Percentiles rank a stretch among this genome's conserved stretches.
phyloP scores from a whole-genome alignment of 2,888 invertebrate genomes.

The Ectemnius lituratus region DNA sequence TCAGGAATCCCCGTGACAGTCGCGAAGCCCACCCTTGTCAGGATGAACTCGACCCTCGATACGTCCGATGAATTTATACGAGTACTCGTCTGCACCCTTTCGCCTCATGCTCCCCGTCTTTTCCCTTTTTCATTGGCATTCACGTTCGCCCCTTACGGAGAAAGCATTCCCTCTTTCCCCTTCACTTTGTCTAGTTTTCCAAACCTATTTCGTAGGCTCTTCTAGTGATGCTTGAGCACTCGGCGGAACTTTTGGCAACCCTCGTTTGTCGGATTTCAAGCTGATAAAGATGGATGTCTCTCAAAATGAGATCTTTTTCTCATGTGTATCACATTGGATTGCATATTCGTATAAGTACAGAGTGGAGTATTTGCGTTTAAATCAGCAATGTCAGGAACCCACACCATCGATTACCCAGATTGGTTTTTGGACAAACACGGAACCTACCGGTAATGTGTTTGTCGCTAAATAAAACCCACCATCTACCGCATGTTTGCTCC shows the following conservation, averaged over 20 bases:
- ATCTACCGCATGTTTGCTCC: too few relatives aligned
- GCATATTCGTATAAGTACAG: too few relatives aligned
- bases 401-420: too few relatives aligned
- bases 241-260: constrained; percentile 53
- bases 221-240: constrained; percentile 46
- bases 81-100: constrained; percentile 33
- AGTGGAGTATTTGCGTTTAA: too few relatives aligned
- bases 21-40: constrained; percentile 54
- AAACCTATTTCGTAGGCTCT: constrained; percentile 22
- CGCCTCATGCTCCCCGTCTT: constrained; percentile 14
- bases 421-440: too few relatives aligned
- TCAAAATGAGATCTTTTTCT: too few relatives aligned
- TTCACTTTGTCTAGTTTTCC: neutral
- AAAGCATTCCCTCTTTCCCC: neutral
- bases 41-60: constrained; percentile 55
- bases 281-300: too few relatives aligned
- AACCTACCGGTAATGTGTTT: too few relatives aligned
- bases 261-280: constrained; percentile 20
- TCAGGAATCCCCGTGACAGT: constrained; percentile 37
- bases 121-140: neutral
- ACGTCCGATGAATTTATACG: constrained; percentile 63
- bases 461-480: too few relatives aligned
- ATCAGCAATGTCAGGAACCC: too few relatives aligned
- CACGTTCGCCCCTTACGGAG: constrained; percentile 4
- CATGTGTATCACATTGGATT: too few relatives aligned